These are phyloP conservation scores for Lagopus leucura DNA, from an alignment of 2,113 vertebrate genomes.

Conservation along the genomic window DNA sequence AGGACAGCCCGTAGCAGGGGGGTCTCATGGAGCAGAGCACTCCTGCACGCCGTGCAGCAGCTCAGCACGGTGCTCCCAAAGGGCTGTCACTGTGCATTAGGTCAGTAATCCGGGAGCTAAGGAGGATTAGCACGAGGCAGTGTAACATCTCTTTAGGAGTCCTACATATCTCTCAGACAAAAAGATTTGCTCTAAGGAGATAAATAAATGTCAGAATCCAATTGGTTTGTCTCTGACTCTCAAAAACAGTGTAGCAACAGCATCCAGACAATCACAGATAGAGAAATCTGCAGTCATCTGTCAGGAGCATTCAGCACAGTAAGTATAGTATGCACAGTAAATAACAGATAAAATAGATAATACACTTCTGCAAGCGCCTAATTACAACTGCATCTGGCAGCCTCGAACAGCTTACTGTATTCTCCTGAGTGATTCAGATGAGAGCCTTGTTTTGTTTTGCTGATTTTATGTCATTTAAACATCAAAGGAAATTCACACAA, in stretches of 20 bases:
- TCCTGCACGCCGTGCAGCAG: not conserved
- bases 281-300: not conserved
- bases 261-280: not conserved
- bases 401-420: not conserved
- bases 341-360: conserved; percentile 37
- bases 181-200: not conserved
- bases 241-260: not conserved
- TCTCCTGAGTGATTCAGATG: conserved; percentile 16
- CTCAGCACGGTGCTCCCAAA: not conserved
- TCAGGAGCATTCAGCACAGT: not conserved
- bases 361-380: conserved; percentile 41
- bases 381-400: not conserved
- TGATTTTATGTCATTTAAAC: conserved; percentile 3
- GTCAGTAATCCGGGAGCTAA: conserved; percentile 14
- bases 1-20: not conserved
- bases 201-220: not conserved
- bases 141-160: conserved; percentile 9
- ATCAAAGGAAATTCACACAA: conserved; percentile 7
- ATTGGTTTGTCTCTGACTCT: not conserved
- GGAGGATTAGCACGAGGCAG: not conserved
- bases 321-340: not conserved
- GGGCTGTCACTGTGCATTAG: not conserved
- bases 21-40: not conserved
- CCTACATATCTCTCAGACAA: not conserved
- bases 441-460: not conserved